phyloP scores from a whole-genome alignment of 2,113 vertebrate genomes.

The Pelecanus crispus region DNA sequence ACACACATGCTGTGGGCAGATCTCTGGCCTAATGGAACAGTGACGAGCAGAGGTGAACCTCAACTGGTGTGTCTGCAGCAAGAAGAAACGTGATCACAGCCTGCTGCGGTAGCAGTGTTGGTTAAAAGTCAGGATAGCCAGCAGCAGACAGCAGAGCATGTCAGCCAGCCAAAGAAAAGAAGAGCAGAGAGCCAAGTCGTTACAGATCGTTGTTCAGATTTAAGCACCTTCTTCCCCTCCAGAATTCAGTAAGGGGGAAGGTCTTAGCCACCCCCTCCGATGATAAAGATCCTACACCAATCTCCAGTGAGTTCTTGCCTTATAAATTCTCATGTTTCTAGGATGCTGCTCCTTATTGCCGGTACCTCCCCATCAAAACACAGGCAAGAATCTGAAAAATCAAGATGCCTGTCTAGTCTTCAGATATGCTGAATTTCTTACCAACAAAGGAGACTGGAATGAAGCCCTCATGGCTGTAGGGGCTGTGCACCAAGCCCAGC shows the following conservation, averaged over 20 bases:
- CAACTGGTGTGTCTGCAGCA: not conserved
- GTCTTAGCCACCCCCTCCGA: fast-evolving
- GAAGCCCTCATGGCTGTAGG: not conserved
- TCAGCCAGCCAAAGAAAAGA: not conserved
- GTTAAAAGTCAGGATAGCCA: fast-evolving
- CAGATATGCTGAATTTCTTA: fast-evolving
- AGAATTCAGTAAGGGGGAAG: not conserved
- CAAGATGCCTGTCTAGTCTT: not conserved
- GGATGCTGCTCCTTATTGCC: not conserved
- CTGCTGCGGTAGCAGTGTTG: fast-evolving
- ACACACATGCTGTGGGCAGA: fast-evolving
- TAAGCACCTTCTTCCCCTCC: not conserved
- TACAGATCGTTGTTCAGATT: not conserved
- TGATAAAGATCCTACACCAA: not conserved
- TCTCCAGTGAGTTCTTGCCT: not conserved
- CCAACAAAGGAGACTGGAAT: not conserved
- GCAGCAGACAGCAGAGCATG: fast-evolving
- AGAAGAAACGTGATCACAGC: fast-evolving
- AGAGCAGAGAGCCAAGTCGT: not conserved
- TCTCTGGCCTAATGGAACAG: not conserved
- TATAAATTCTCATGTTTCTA: fast-evolving
- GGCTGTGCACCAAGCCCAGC: not conserved
- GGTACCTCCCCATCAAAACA: not conserved
- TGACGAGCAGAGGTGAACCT: not conserved
- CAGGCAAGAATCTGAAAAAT: not conserved